phyloP scores from a whole-genome alignment of 1,140 invertebrate genomes.

The Drosophila arizonae region DNA sequence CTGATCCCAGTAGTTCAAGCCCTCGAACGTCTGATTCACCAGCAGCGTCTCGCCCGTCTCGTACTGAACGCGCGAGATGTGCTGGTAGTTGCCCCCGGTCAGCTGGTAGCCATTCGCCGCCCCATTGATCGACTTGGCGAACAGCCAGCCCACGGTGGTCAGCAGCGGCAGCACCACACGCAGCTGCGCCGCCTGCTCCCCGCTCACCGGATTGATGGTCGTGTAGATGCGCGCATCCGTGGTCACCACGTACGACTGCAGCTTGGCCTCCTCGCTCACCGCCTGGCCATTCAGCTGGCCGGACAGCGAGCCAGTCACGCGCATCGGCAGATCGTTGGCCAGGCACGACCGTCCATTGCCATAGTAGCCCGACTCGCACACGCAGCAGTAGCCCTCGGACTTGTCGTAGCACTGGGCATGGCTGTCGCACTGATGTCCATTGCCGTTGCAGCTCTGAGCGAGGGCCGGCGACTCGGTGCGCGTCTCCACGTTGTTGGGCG shows the following conservation, averaged over 20 bases:
- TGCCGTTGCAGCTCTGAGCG: conserved; percentile 84
- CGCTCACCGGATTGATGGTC: conserved; percentile 91
- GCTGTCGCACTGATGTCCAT: conserved; percentile 89
- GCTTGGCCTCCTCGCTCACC: conserved; percentile 87
- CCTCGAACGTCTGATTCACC: conserved; percentile 91
- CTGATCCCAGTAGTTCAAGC: conserved; percentile 96
- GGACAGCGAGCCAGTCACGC: conserved; percentile 93
- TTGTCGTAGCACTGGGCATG: conserved; percentile 93
- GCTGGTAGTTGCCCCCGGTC: conserved; percentile 92
- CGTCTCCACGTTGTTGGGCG: conserved; percentile 86
- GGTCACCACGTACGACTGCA: conserved; percentile 96
- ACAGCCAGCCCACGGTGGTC: conserved; percentile 93
- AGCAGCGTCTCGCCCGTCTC: conserved; percentile 88
- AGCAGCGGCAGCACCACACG: conserved; percentile 90
- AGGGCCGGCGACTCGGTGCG: conserved; percentile 80
- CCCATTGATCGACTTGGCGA: conserved; percentile 89
- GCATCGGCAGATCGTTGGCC: conserved; percentile 89
- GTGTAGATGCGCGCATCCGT: conserved; percentile 95
- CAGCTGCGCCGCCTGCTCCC: conserved; percentile 89
- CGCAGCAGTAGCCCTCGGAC: conserved; percentile 93
- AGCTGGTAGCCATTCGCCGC: conserved; percentile 94
- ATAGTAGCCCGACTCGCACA: conserved; percentile 90
- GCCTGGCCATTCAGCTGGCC: conserved; percentile 90
- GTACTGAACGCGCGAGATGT: conserved; percentile 90
- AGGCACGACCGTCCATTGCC: conserved; percentile 96